Conservation (phyloP, 2,888 invertebrate genomes). For the Dolichomitus sp. region DNA sequence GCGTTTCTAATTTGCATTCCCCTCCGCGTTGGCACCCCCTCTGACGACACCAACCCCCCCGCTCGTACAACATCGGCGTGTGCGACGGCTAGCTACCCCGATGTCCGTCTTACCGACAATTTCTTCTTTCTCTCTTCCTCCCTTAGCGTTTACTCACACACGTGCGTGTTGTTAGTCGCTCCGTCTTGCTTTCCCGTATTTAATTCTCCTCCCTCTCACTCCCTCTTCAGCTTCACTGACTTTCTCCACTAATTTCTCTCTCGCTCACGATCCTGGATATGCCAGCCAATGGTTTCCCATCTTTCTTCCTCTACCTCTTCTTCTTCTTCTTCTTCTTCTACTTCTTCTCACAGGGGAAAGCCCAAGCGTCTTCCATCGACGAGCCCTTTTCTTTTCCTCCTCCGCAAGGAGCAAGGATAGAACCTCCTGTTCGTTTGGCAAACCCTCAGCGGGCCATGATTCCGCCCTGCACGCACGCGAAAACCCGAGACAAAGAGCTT, state of each 20-base stretch:
- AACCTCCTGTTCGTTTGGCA: conserved; percentile 31
- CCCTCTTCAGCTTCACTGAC: conserved; percentile 67
- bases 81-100: conserved; percentile 63
- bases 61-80: conserved; percentile 47
- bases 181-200: conserved; percentile 57
- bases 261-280: conserved; percentile 28
- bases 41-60: conserved; percentile 63
- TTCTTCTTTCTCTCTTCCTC: conserved; percentile 57
- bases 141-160: conserved; percentile 11
- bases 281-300: conserved; percentile 2
- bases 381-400: conserved; percentile 43
- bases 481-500: conserved; percentile 77
- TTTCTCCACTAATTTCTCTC: conserved; percentile 40
- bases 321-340: conserved; percentile 18
- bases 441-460: conserved; percentile 14
- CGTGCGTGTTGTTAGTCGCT: conserved; percentile 49
- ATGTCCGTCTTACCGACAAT: conserved; percentile 62
- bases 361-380: conserved; percentile 30
- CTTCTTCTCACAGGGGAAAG: conserved; percentile 27
- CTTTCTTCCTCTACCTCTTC: conserved; percentile 22
- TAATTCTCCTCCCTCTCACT: conserved; percentile 46
- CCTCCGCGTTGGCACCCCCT: conserved; percentile 81
- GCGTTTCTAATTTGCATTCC: conserved; percentile 86
- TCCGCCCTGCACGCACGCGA: conserved; percentile 63
- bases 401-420: neutral